Evolutionary conservation across 2,113 vertebrate species (phyloP).

Genomic region (Lepisosteus osseus): DNA sequence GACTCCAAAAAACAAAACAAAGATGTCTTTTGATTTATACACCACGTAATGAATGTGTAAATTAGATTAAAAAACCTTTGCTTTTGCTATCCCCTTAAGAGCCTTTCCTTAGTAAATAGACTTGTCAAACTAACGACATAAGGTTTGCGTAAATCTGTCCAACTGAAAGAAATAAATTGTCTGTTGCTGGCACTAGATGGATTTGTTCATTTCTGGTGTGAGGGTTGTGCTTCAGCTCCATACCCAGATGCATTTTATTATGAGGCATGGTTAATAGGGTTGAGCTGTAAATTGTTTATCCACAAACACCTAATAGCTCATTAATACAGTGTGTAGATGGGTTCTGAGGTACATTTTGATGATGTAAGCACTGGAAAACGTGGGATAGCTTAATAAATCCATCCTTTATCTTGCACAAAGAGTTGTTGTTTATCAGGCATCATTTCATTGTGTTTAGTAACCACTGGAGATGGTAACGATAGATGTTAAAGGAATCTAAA

Average conservation of each 20-base stretch:
- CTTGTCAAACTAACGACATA: constrained; percentile 54
- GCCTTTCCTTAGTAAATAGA: constrained; percentile 53
- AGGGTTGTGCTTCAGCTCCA: constrained; percentile 35
- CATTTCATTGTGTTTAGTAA: constrained; percentile 29
- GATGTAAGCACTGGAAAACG: constrained; percentile 54
- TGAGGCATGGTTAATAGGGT: constrained; percentile 54
- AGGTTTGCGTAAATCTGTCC: constrained; percentile 65
- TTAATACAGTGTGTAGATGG: constrained; percentile 57
- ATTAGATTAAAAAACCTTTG: constrained; percentile 22
- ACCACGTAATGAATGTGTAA: constrained; percentile 38
- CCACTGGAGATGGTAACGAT: constrained; percentile 17
- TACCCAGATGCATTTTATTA: constrained; percentile 55
- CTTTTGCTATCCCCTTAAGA: constrained; percentile 37
- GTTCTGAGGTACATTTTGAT: constrained; percentile 51
- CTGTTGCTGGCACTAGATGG: constrained; percentile 53
- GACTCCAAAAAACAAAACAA: neutral
- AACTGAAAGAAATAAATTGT: constrained; percentile 44
- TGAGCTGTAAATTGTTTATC: constrained; percentile 55
- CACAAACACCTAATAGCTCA: constrained; percentile 57
- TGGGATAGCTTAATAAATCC: constrained; percentile 48
- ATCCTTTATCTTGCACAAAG: constrained; percentile 34
- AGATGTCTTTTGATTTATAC: constrained; percentile 38
- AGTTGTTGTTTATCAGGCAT: constrained; percentile 34
- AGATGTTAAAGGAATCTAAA: too few relatives aligned
- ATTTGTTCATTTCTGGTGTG: constrained; percentile 45